A percentile compares a stretch with the other conserved stretches of the same genome.
These are phyloP conservation scores for Falco rusticolus DNA, from an alignment of 2,797 vertebrate species.

Conservation along the genomic window DNA sequence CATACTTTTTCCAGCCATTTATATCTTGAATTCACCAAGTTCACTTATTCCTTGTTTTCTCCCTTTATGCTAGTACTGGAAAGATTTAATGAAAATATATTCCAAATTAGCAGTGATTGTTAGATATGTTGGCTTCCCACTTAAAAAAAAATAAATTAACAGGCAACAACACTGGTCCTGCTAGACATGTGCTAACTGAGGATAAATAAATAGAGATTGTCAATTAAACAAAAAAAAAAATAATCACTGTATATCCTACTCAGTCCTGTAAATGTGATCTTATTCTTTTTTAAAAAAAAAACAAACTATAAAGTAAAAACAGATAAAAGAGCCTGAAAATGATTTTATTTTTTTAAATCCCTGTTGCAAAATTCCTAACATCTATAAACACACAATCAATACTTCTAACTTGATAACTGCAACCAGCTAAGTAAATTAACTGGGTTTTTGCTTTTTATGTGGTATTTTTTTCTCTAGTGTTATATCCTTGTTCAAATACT, in stretches of 20 bases:
- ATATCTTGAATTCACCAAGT: slow-evolving; percentile 31
- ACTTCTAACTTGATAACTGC: background rate
- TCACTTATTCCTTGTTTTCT: slow-evolving; percentile 24
- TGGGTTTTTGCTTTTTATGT: background rate
- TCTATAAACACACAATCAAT: background rate
- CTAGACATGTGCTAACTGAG: slow-evolving; percentile 43
- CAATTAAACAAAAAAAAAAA: background rate
- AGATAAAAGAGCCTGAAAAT: slow-evolving; percentile 30
- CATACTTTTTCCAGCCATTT: background rate
- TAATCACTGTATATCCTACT: slow-evolving; percentile 13
- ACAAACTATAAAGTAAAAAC: background rate
- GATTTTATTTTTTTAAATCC: slow-evolving; percentile 36
- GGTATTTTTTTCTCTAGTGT: background rate
- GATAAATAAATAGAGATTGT: background rate
- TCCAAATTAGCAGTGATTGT: slow-evolving; percentile 23
- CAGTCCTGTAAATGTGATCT: background rate
- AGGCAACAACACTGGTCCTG: slow-evolving; percentile 52
- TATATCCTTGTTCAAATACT: background rate
- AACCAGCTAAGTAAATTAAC: background rate
- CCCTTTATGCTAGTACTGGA: slow-evolving; percentile 46
- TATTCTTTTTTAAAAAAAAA: too few relatives aligned
- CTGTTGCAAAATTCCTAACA: background rate
- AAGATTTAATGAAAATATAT: background rate
- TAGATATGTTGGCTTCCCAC: slow-evolving; percentile 24
- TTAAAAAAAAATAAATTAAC: slow-evolving; percentile 16